These are phyloP conservation scores for Cheilosia grossa DNA, from an alignment of 2,888 invertebrate species.

Conservation along the genomic window DNA sequence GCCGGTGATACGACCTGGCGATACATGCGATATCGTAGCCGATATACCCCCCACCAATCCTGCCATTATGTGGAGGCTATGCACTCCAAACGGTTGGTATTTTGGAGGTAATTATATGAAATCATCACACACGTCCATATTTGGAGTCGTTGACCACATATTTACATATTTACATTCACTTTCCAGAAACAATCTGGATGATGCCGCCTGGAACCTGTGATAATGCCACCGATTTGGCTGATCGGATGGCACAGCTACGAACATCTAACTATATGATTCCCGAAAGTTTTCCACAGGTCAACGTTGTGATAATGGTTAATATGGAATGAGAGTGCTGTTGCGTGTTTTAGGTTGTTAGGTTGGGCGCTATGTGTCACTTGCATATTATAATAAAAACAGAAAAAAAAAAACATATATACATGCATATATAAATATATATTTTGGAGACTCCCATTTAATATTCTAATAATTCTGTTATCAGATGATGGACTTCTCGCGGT, in stretches of 20 bases:
- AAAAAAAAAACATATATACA: constrained; percentile 36
- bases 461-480: constrained; percentile 64
- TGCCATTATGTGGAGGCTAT: constrained; percentile 94
- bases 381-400: constrained; percentile 57
- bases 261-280: constrained; percentile 80
- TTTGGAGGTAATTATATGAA: constrained; percentile 90
- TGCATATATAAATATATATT: constrained; percentile 57
- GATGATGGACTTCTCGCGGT: constrained; percentile 37
- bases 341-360: constrained; percentile 70
- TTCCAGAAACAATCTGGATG: constrained; percentile 84
- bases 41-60: constrained; percentile 90
- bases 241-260: constrained; percentile 82
- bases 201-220: constrained; percentile 81
- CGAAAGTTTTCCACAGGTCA: constrained; percentile 82
- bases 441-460: constrained; percentile 69
- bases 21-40: constrained; percentile 90
- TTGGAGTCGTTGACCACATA: not conserved
- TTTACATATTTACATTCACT: constrained; percentile 49
- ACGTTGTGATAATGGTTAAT: constrained; percentile 83
- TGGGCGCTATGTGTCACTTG: constrained; percentile 74
- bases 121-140: not conserved
- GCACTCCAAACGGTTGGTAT: constrained; percentile 92
- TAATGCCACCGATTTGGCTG: constrained; percentile 81
- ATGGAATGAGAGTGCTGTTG: constrained; percentile 79
- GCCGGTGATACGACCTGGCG: constrained; percentile 89